phyloP scores from a whole-genome alignment of 1,140 invertebrate genomes.

The Drosophila bifasciata region DNA sequence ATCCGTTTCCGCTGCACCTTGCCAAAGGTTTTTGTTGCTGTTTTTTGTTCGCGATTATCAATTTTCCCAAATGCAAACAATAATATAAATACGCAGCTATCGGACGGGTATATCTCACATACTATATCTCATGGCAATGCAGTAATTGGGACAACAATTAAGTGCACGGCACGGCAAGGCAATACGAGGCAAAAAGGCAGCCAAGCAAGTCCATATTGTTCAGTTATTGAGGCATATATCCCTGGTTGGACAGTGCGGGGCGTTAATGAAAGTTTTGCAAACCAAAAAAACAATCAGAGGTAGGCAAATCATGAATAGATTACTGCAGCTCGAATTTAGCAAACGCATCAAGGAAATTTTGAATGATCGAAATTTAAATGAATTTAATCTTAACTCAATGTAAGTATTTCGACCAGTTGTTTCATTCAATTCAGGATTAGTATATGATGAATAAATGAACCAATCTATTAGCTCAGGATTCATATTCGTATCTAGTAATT shows the following conservation, averaged over 20 bases:
- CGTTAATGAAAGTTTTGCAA: no score
- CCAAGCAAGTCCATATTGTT: slow-evolving; percentile 53
- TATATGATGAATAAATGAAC: not conserved
- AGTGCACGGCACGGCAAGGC: slow-evolving; percentile 50
- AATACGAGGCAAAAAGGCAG: slow-evolving; percentile 14
- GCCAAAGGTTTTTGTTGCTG: slow-evolving; percentile 45
- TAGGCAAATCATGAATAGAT: no score
- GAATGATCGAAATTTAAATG: no score
- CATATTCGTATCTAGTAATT: slow-evolving; percentile 8
- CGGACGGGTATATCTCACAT: slow-evolving; percentile 46
- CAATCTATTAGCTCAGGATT: not conserved
- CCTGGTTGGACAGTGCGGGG: slow-evolving; percentile 4
- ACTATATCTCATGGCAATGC: slow-evolving; percentile 40
- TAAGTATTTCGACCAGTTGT: not conserved
- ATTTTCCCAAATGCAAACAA: slow-evolving; percentile 51
- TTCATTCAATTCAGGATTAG: not conserved
- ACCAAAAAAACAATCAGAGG: no score
- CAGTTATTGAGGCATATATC: slow-evolving; percentile 34
- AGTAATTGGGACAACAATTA: slow-evolving; percentile 71
- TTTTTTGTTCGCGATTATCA: slow-evolving; percentile 34
- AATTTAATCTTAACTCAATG: no score
- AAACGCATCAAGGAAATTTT: no score
- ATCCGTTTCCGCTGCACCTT: slow-evolving; percentile 75
- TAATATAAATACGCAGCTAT: slow-evolving; percentile 48
- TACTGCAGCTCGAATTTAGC: no score